phyloP scores from a whole-genome alignment of 2,113 vertebrate genomes.

The Neofelis nebulosa region DNA sequence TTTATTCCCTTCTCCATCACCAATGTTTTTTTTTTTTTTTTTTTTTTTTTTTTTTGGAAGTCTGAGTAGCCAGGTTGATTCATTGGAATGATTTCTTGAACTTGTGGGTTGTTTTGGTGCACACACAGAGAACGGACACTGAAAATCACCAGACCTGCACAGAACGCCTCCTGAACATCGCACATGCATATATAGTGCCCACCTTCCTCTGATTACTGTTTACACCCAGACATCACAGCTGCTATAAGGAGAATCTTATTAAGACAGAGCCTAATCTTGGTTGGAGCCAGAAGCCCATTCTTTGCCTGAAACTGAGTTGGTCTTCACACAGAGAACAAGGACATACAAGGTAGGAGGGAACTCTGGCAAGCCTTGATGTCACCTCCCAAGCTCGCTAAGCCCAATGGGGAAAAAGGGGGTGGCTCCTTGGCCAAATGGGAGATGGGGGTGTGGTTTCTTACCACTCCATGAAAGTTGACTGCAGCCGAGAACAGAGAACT shows the following conservation, averaged over 20 bases:
- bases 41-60: not conserved
- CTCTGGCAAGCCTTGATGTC: not conserved
- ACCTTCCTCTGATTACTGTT: not conserved
- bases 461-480: not conserved
- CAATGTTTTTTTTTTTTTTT: too few species aligned
- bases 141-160: not conserved
- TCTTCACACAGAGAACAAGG: not conserved
- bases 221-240: not conserved
- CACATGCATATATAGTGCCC: accelerated
- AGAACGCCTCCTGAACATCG: not conserved
- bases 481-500: not conserved
- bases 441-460: not conserved
- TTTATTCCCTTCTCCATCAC: not conserved
- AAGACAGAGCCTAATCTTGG: not conserved
- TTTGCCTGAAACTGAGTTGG: not conserved
- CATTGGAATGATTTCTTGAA: not conserved
- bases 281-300: not conserved
- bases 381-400: not conserved
- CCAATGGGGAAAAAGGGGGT: not conserved
- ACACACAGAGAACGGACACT: not conserved
- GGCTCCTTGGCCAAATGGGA: not conserved
- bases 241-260: not conserved
- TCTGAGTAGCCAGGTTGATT: not conserved
- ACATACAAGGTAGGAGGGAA: not conserved
- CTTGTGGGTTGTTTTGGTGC: not conserved